Evolutionary conservation across 1,140 invertebrate species (phyloP).

Genomic region (Drosophila sucinea): DNA sequence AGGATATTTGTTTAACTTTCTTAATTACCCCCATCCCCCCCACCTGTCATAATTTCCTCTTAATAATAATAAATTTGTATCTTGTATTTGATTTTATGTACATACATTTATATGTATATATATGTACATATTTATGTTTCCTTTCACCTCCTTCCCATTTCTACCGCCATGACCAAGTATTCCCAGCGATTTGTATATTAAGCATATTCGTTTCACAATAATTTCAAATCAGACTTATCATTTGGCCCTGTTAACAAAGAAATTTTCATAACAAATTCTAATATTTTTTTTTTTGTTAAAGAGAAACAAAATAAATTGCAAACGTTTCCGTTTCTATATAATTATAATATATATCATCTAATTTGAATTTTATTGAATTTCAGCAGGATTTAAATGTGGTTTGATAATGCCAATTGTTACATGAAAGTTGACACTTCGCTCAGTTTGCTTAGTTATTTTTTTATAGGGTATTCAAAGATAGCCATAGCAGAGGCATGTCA

Average conservation of each 20-base stretch:
- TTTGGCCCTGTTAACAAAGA: slow-evolving; percentile 40
- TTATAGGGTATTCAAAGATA: slow-evolving; percentile 12
- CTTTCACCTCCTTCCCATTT: background rate
- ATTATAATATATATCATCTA: background rate
- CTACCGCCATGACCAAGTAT: slow-evolving; percentile 2
- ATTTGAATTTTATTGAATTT: background rate
- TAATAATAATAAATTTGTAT: slow-evolving; percentile 14
- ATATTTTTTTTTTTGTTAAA: slow-evolving; percentile 48
- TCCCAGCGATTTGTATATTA: slow-evolving; percentile 28
- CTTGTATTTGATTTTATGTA: slow-evolving; percentile 25
- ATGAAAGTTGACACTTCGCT: slow-evolving; percentile 74
- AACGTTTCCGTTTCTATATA: slow-evolving; percentile 4
- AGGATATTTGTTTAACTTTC: slow-evolving; percentile 49
- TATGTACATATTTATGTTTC: background rate
- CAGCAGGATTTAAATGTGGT: background rate
- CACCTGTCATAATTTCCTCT: slow-evolving; percentile 38
- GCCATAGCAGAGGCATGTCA: slow-evolving; percentile 46
- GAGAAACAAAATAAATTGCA: slow-evolving; percentile 38
- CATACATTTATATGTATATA: background rate
- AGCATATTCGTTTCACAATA: slow-evolving; percentile 18
- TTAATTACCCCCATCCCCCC: slow-evolving; percentile 34
- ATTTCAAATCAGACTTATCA: slow-evolving; percentile 20
- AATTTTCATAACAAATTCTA: background rate
- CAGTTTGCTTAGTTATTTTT: slow-evolving; percentile 32
- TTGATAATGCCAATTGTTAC: slow-evolving; percentile 82